Percentiles rank a stretch among this genome's conserved stretches.
These are phyloP conservation scores for Ptilodon capucinus DNA, from an alignment of 2,888 invertebrate species.

Conservation along the genomic window DNA sequence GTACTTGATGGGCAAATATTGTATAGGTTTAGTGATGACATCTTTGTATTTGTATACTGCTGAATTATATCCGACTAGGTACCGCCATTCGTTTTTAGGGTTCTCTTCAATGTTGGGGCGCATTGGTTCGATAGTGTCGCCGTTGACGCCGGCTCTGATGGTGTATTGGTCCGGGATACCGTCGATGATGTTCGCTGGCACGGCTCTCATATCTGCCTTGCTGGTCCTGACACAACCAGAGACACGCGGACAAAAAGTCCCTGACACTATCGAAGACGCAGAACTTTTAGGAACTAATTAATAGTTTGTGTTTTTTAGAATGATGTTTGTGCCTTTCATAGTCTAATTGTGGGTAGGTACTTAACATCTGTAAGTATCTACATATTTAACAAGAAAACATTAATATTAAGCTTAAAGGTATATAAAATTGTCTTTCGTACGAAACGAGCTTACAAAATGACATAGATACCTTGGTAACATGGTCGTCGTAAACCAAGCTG, in stretches of 20 bases:
- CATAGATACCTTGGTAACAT: no score
- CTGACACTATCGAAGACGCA: conserved; percentile 75
- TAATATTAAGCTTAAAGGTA: no score
- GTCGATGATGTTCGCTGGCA: conserved; percentile 63
- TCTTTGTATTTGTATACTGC: conserved; percentile 86
- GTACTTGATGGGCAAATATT: conserved; percentile 85
- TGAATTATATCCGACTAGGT: conserved; percentile 88
- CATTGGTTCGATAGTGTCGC: conserved; percentile 86
- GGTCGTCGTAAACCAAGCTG: no score
- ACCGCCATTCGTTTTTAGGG: conserved; percentile 86
- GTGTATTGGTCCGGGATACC: conserved; percentile 70
- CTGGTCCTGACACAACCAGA: conserved; percentile 70
- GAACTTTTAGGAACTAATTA: conserved; percentile 56
- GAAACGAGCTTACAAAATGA: no score
- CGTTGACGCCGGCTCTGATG: conserved; percentile 86
- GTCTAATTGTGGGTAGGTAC: no score
- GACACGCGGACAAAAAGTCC: conserved; percentile 63
- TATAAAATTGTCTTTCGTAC: no score
- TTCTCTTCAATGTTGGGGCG: conserved; percentile 88
- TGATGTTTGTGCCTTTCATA: no score
- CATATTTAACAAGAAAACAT: no score
- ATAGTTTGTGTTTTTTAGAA: no score
- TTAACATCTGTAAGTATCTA: no score
- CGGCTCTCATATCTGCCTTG: conserved; percentile 61
- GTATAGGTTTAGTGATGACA: conserved; percentile 85